These are phyloP conservation scores for Tragelaphus oryx DNA, from an alignment of 2,797 vertebrate genomes.

Conservation along the genomic window DNA sequence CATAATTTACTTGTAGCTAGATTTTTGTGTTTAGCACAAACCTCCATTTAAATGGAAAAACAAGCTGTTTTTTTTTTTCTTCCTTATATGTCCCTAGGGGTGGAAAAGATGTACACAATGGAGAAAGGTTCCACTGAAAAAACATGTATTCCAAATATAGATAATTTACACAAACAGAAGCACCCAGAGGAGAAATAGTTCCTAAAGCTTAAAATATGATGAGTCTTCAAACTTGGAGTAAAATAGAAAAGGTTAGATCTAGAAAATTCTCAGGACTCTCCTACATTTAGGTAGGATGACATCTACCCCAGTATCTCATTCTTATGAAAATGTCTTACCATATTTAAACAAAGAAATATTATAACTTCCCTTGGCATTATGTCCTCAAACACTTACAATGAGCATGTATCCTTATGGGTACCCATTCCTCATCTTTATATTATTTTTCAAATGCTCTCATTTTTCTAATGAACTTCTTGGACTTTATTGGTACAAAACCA, in stretches of 20 bases:
- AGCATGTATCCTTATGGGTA: background rate
- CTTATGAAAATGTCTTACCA: slow-evolving; percentile 21
- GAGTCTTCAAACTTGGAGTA: slow-evolving; percentile 13
- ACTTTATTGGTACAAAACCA: background rate
- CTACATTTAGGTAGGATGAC: background rate
- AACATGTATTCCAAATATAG: slow-evolving; percentile 6
- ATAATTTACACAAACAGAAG: slow-evolving; percentile 40
- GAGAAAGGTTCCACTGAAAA: slow-evolving; percentile 45
- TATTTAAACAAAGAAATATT: slow-evolving; percentile 48
- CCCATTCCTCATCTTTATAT: background rate
- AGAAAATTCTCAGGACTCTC: slow-evolving; percentile 16
- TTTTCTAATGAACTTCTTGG: background rate
- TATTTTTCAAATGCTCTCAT: background rate
- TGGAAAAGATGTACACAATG: background rate
- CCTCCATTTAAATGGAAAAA: slow-evolving; percentile 64
- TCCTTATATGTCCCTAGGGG: slow-evolving; percentile 15
- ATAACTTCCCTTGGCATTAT: background rate
- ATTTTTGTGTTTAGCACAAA: slow-evolving; percentile 64
- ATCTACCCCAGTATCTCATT: background rate
- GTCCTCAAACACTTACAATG: background rate
- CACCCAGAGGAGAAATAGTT: slow-evolving; percentile 33
- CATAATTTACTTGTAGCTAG: slow-evolving; percentile 63
- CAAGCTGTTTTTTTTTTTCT: slow-evolving; percentile 39
- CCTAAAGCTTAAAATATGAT: slow-evolving; percentile 25
- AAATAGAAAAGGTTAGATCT: background rate